Evolutionary conservation across 2,888 invertebrate genomes (phyloP).

Genomic region (Philhelius pedissequus): DNA sequence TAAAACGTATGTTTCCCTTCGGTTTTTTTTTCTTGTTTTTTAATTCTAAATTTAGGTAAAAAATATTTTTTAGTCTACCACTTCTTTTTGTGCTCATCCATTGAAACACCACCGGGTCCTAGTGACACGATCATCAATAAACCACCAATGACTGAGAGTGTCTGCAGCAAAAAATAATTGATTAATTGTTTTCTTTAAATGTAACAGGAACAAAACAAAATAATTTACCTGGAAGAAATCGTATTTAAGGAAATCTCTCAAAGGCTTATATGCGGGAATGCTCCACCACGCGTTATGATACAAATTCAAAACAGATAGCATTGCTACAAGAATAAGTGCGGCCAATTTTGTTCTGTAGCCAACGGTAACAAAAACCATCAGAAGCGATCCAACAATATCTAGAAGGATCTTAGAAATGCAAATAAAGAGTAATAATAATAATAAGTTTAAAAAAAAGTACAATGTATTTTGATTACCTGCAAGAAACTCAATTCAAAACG

Average conservation of each 20-base stretch:
- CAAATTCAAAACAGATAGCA: slow-evolving; percentile 93
- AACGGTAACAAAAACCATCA: slow-evolving; percentile 97
- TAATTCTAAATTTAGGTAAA: slow-evolving; percentile 20
- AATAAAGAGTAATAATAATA: neutral
- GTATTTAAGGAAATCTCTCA: slow-evolving; percentile 99
- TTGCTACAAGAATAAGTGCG: slow-evolving; percentile 93
- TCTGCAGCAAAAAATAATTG: slow-evolving; percentile 81
- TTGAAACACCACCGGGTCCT: slow-evolving; percentile 98
- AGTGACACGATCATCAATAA: slow-evolving; percentile 98
- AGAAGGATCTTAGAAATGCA: slow-evolving; percentile 86
- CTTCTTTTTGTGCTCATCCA: slow-evolving; percentile 99
- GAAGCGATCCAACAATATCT: slow-evolving; percentile 93
- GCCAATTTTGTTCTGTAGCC: slow-evolving; percentile 99
- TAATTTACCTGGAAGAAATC: slow-evolving; percentile 98
- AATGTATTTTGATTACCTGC: slow-evolving; percentile 85
- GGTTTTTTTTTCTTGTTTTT: slow-evolving; percentile 40
- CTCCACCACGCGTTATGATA: slow-evolving; percentile 99
- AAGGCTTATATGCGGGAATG: slow-evolving; percentile 95
- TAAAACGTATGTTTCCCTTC: slow-evolving; percentile 21
- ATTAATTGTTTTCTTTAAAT: neutral
- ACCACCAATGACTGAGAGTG: slow-evolving; percentile 98
- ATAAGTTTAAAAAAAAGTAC: slow-evolving; percentile 1
- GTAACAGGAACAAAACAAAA: neutral
- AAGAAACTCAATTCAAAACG: slow-evolving; percentile 94
- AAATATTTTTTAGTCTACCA: slow-evolving; percentile 79